A percentile compares a stretch with the other conserved stretches of the same genome.
Evolutionary conservation across 1,140 invertebrate genomes (phyloP).

Genomic region (Dreissena polymorpha): DNA sequence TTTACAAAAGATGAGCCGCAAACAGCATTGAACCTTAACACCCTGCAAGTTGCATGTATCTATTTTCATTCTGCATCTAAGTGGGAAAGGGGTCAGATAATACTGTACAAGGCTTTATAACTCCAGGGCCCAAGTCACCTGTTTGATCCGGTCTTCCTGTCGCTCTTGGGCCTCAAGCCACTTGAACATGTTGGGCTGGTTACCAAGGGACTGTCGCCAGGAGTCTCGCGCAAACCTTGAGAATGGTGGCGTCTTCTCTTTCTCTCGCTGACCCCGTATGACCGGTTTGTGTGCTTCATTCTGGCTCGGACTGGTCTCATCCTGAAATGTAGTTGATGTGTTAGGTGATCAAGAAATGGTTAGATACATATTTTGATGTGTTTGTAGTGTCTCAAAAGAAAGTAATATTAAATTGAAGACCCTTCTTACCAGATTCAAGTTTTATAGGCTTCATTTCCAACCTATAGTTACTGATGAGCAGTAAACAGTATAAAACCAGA

Average conservation of each 20-base stretch:
- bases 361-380: not conserved
- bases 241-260: constrained; percentile 60
- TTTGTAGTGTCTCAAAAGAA: not conserved
- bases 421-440: too few relatives aligned
- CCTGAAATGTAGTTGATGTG: constrained; percentile 46
- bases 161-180: constrained; percentile 93
- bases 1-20: too few relatives aligned
- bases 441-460: too few relatives aligned
- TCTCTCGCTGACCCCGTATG: constrained; percentile 34
- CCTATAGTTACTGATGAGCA: too few relatives aligned
- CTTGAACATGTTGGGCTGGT: constrained; percentile 83
- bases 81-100: too few relatives aligned
- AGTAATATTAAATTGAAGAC: too few relatives aligned
- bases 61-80: too few relatives aligned
- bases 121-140: constrained; percentile 44
- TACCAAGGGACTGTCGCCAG: constrained; percentile 90
- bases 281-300: constrained; percentile 40
- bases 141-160: constrained; percentile 68
- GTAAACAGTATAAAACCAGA: too few relatives aligned
- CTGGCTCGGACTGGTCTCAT: constrained; percentile 11
- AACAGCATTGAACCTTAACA: too few relatives aligned
- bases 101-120: too few relatives aligned
- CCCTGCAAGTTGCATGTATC: too few relatives aligned
- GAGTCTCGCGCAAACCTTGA: constrained; percentile 81
- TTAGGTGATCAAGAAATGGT: not conserved